Conservation (phyloP, 2,113 vertebrate species). For the Equus quagga region DNA sequence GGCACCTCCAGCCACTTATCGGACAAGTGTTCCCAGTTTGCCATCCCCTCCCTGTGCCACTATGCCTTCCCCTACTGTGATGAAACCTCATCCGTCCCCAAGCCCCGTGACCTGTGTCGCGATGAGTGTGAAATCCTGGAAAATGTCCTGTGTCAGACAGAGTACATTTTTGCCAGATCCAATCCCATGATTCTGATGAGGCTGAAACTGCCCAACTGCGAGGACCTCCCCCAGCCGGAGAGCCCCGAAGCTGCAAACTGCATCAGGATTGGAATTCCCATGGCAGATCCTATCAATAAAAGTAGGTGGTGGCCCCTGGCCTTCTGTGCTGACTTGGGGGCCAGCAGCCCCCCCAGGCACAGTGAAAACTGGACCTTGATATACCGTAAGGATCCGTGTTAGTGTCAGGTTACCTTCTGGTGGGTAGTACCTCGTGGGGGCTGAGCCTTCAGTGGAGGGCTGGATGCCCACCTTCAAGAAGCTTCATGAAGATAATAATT, state of each 20-base stretch:
- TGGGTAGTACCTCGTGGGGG: neutral
- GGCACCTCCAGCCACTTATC: constrained; percentile 98
- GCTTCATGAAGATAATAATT: neutral
- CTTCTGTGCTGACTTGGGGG: neutral
- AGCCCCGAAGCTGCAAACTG: constrained; percentile 95
- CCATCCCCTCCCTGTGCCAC: constrained; percentile 98
- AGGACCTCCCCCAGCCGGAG: constrained; percentile 94
- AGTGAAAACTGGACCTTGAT: neutral
- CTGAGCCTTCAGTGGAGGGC: neutral
- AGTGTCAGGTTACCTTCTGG: neutral
- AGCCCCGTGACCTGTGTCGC: constrained; percentile 96
- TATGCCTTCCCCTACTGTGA: constrained; percentile 98
- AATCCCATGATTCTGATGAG: constrained; percentile 98
- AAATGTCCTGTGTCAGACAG: constrained; percentile 97
- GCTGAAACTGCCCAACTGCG: constrained; percentile 98
- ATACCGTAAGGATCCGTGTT: neutral
- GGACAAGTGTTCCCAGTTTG: constrained; percentile 98
- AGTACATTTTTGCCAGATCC: constrained; percentile 98
- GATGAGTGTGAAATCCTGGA: constrained; percentile 99
- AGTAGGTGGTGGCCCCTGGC: constrained; percentile 85
- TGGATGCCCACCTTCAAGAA: neutral
- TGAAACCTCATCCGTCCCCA: constrained; percentile 92
- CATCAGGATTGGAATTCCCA: constrained; percentile 97
- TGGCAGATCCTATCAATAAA: constrained; percentile 98
- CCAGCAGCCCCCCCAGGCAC: neutral